A percentile compares a stretch with the other conserved stretches of the same genome.
These are phyloP conservation scores for Tamandua tetradactyla DNA, from an alignment of 2,797 vertebrate species.

Conservation along the genomic window DNA sequence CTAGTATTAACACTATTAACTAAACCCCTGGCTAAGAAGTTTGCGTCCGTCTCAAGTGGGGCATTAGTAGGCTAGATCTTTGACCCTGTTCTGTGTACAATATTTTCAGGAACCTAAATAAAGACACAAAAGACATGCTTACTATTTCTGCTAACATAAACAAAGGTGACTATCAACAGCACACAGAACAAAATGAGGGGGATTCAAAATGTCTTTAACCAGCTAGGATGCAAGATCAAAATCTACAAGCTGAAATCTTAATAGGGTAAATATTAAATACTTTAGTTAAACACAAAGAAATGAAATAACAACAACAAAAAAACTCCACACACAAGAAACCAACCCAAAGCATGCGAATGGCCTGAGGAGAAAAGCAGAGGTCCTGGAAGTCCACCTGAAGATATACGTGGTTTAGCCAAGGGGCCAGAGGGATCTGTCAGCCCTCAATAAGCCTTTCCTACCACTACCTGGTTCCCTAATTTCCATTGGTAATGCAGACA, in stretches of 20 bases:
- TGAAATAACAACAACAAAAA: no score
- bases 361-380: fast-evolving
- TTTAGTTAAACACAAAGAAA: neutral
- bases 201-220: neutral
- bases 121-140: neutral
- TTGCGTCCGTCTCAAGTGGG: neutral
- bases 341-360: fast-evolving
- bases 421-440: neutral
- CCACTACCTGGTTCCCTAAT: neutral
- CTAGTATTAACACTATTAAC: no score
- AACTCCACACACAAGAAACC: neutral
- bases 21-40: neutral
- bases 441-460: fast-evolving
- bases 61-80: neutral
- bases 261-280: no score
- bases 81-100: neutral
- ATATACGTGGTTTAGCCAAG: fast-evolving
- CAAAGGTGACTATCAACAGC: neutral
- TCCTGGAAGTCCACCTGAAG: neutral
- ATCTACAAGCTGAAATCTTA: neutral
- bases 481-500: neutral
- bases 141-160: no score
- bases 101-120: neutral
- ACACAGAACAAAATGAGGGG: neutral
- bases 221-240: fast-evolving